Percentiles rank a stretch among this genome's conserved stretches.
phyloP scores from a whole-genome alignment of 2,113 vertebrate genomes.

The Alectura lathami region DNA sequence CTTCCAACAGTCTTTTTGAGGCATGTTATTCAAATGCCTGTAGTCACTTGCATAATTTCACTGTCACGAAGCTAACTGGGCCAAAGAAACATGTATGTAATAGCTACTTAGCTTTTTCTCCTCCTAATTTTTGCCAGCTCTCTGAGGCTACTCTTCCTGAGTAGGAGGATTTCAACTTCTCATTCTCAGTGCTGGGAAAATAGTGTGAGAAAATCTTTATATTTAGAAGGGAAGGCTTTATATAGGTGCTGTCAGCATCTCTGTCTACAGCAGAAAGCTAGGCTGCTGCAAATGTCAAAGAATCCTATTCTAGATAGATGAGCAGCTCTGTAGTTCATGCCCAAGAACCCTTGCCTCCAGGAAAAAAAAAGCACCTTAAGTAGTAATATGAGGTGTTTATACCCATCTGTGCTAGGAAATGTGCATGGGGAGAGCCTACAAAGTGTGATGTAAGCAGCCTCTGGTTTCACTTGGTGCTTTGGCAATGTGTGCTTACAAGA shows the following conservation, averaged over 20 bases:
- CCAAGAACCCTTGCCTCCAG: background rate
- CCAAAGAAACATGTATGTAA: background rate
- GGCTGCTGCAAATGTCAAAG: background rate
- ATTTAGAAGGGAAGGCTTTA: background rate
- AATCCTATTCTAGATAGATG: background rate
- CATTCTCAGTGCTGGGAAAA: background rate
- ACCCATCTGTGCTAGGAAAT: background rate
- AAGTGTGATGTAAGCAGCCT: background rate
- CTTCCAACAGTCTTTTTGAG: background rate
- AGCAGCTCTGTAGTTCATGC: background rate
- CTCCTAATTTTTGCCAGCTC: background rate
- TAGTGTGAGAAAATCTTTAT: background rate
- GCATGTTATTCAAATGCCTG: background rate
- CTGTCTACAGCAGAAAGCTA: background rate
- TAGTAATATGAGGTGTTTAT: background rate
- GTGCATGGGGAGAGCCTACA: rapidly evolving
- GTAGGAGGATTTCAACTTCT: background rate
- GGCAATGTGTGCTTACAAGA: background rate
- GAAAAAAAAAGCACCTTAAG: background rate
- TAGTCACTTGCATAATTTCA: background rate
- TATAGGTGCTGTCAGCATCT: background rate
- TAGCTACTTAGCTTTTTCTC: background rate
- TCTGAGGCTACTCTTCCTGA: background rate
- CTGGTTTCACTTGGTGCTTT: background rate
- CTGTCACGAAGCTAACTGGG: background rate